These are phyloP conservation scores for Helleia helle DNA, from an alignment of 2,888 invertebrate genomes.

Conservation along the genomic window DNA sequence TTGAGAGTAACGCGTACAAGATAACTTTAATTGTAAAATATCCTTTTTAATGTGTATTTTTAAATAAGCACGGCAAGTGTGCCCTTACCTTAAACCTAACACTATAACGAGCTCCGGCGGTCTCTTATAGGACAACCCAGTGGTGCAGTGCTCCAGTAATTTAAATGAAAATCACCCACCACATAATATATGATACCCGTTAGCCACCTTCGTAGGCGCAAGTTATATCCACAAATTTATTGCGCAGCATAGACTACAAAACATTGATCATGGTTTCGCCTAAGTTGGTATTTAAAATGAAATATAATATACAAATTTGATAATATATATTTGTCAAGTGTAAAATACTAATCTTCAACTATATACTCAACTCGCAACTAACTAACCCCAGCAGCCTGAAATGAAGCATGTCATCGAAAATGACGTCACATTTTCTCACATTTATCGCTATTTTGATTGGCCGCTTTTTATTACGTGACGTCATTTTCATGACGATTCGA, in stretches of 20 bases:
- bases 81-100: constrained; percentile 14
- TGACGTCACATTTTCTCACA: too few relatives aligned
- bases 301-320: background rate
- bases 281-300: background rate
- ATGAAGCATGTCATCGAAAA: too few relatives aligned
- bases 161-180: constrained; percentile 16
- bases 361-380: too few relatives aligned
- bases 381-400: too few relatives aligned
- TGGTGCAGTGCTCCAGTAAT: constrained; percentile 13
- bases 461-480: too few relatives aligned
- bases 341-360: too few relatives aligned
- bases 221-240: constrained; percentile 23
- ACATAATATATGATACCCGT: constrained; percentile 9
- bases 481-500: too few relatives aligned
- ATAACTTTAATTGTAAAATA: too few relatives aligned
- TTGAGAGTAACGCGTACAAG: too few relatives aligned
- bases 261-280: background rate
- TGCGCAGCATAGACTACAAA: background rate
- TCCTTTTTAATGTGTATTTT: too few relatives aligned
- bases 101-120: constrained; percentile 19
- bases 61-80: constrained; percentile 1
- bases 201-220: constrained; percentile 4
- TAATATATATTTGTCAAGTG: too few relatives aligned
- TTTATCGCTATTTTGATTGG: too few relatives aligned
- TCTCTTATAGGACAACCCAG: constrained; percentile 18